Conservation (phyloP, 2,888 invertebrate species). For the Calameuta pallipes region DNA sequence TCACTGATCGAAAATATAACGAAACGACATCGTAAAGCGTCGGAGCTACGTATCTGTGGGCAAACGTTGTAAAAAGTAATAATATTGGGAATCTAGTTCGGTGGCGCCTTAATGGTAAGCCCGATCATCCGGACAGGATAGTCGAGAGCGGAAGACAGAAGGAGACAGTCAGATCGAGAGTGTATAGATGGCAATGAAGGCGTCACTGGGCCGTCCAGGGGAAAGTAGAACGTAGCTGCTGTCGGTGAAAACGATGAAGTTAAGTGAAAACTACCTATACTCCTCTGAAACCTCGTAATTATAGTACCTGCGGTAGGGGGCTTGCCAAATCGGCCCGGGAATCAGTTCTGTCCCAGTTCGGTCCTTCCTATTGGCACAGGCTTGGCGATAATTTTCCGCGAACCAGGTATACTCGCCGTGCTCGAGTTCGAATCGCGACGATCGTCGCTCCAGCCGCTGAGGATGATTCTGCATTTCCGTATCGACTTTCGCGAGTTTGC, state of each 20-base stretch:
- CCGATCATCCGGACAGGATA: not conserved
- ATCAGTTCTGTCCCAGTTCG: slow-evolving; percentile 11
- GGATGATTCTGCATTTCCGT: not conserved
- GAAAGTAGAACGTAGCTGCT: slow-evolving; percentile 60
- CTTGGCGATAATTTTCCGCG: slow-evolving; percentile 2
- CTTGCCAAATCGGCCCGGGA: slow-evolving; percentile 41
- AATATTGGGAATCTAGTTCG: not conserved
- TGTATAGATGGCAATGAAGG: not conserved
- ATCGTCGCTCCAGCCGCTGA: not conserved
- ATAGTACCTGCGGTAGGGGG: slow-evolving; percentile 28
- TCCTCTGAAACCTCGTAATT: slow-evolving; percentile 47
- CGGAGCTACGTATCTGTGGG: not conserved
- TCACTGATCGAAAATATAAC: not conserved
- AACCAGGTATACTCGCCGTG: not conserved
- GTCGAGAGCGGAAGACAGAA: slow-evolving; percentile 8
- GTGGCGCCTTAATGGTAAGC: not conserved
- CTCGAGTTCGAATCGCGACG: not conserved
- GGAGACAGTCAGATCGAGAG: slow-evolving; percentile 8
- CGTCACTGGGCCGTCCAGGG: slow-evolving; percentile 32
- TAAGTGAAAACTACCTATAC: slow-evolving; percentile 58
- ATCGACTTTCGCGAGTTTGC: slow-evolving; percentile 27
- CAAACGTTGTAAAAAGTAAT: not conserved
- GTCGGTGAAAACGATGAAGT: slow-evolving; percentile 64
- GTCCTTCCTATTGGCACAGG: slow-evolving; percentile 7
- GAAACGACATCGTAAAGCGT: not conserved